Percentiles rank a stretch among this genome's conserved stretches.
phyloP scores from a whole-genome alignment of 2,888 invertebrate genomes.

The Xanthostigma xanthostigma region DNA sequence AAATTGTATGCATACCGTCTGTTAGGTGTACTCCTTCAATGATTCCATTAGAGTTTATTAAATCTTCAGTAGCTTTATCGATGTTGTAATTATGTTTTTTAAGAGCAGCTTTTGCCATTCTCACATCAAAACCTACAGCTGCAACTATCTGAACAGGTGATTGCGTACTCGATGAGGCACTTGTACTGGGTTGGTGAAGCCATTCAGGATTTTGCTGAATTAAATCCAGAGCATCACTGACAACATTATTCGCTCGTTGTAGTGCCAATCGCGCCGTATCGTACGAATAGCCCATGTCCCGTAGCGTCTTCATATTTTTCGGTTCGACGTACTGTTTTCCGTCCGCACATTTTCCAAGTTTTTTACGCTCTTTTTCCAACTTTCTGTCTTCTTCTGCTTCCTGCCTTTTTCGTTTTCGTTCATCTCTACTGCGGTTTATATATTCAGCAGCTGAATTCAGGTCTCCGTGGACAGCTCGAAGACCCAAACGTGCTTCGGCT shows the following conservation, averaged over 20 bases:
- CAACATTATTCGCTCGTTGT: conserved; percentile 48
- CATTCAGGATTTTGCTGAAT: conserved; percentile 45
- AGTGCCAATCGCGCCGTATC: conserved; percentile 45
- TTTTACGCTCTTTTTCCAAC: conserved; percentile 30
- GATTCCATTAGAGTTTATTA: conserved; percentile 31
- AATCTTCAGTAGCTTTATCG: conserved; percentile 40
- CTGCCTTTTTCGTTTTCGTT: conserved; percentile 32
- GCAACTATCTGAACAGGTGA: conserved; percentile 31
- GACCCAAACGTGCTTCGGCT: conserved; percentile 52
- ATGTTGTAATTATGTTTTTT: conserved; percentile 36
- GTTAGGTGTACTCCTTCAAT: conserved; percentile 21
- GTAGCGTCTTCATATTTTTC: conserved; percentile 35
- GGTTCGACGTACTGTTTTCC: conserved; percentile 38
- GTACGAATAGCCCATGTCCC: conserved; percentile 53
- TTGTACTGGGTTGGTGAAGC: conserved; percentile 25
- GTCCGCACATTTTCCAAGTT: conserved; percentile 42
- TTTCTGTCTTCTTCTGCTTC: conserved; percentile 35
- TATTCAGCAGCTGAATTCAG: conserved; percentile 46
- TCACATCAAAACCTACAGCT: conserved; percentile 40
- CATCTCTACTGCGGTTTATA: conserved; percentile 40
- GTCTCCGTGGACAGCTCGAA: conserved; percentile 43
- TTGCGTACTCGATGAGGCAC: conserved; percentile 26
- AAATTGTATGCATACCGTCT: conserved; percentile 22
- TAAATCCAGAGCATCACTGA: conserved; percentile 47
- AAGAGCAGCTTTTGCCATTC: conserved; percentile 38